Evolutionary conservation across 2,113 vertebrate genomes (phyloP), one percentile per base, ranked within the genome.

Genomic region (Phoxinus phoxinus): DNA sequence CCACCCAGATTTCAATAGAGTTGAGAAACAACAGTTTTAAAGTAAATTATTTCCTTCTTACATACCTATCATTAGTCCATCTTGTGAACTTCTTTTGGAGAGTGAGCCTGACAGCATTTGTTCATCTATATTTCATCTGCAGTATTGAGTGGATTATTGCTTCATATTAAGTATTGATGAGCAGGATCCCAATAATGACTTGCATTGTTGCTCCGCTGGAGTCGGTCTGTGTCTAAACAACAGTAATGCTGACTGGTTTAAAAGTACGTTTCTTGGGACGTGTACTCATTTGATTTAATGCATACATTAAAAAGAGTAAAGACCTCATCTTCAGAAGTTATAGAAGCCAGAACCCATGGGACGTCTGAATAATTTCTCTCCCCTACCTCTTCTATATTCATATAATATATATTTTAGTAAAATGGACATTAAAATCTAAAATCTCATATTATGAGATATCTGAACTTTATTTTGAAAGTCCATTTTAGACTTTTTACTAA

Each of bases 131-230:
- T 79, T 79, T 61, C 32, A 79, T 79, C 10, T 15, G 21, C 23
- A 41, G 56, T 25, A 79, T 23, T 59, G 53, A 59, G 35, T 25
- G 51, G 32, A 78, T 32, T 37, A 59, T 79, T 79, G 51, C 53
- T 79, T 23, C 5, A 13, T 79, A 17, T 79, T 23, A 79, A 41
- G 6, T 61, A 79, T 79, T 79, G 32, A 79, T 61, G 76, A 79
- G 32, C 53, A 59, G 11, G 32, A 59, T 37, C 58, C 21, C 41
- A 61, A 79, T 41, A 59, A 37, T 59, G 23, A 59, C 13, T 2
- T n/a, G 30, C 1, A 30, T 19, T 77, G 30, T 69, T 67, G 63
- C 17, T 35, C 15, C 1, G 1, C 32, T 6, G 17, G 67, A 71
- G 46, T 32, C 51, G 35, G 75, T 77, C 9, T 35, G 8, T 2